Conservation (phyloP, 2,888 invertebrate genomes). For the Drosophila nr. medialis region DNA sequence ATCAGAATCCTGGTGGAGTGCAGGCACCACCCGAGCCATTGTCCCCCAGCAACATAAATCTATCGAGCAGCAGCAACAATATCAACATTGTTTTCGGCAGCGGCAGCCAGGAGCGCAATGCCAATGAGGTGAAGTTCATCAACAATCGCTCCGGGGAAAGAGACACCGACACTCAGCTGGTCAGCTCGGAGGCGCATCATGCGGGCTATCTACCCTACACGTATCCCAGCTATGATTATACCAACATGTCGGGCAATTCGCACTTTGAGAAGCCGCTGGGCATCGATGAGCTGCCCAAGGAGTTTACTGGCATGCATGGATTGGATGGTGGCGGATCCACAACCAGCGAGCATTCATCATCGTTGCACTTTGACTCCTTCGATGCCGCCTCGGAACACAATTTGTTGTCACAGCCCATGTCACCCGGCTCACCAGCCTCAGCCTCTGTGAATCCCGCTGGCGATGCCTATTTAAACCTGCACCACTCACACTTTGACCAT, state of each 20-base stretch:
- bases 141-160: constrained; percentile 71
- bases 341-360: constrained; percentile 78
- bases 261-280: constrained; percentile 83
- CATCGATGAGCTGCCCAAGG: constrained; percentile 81
- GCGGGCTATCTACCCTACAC: constrained; percentile 82
- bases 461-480: constrained; percentile 70
- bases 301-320: constrained; percentile 53
- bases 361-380: constrained; percentile 82
- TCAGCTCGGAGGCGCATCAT: constrained; percentile 82
- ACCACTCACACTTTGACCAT: constrained; percentile 62
- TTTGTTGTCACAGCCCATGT: constrained; percentile 78
- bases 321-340: constrained; percentile 67
- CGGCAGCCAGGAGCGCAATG: constrained; percentile 80
- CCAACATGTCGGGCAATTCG: constrained; percentile 84
- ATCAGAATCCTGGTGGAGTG: constrained; percentile 74
- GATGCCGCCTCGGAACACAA: constrained; percentile 83
- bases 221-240: constrained; percentile 83
- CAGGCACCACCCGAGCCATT: constrained; percentile 29
- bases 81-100: constrained; percentile 84
- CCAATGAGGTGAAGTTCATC: constrained; percentile 84
- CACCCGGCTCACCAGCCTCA: constrained; percentile 80
- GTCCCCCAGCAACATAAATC: constrained; percentile 82
- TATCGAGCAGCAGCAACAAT: constrained; percentile 84
- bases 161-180: constrained; percentile 57
- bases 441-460: constrained; percentile 79